These are phyloP conservation scores for Cynocephalus volans DNA, from an alignment of 2,113 vertebrate genomes.

Conservation along the genomic window DNA sequence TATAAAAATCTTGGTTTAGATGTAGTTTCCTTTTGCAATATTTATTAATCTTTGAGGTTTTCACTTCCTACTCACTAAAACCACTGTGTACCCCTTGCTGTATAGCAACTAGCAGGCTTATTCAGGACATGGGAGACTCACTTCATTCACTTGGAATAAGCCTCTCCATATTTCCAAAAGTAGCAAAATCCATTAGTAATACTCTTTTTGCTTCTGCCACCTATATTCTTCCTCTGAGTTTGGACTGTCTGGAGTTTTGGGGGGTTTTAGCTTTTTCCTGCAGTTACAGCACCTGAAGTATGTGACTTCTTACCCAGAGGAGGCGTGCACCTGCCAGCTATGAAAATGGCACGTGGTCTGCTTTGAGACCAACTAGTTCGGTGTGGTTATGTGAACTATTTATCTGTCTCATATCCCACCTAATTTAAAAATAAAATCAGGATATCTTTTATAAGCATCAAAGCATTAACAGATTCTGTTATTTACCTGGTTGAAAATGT, in stretches of 20 bases:
- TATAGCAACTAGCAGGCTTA: neutral
- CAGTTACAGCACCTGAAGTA: neutral
- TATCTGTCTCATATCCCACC: neutral
- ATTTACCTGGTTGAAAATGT: neutral
- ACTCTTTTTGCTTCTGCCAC: neutral
- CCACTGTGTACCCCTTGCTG: neutral
- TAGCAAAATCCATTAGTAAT: neutral
- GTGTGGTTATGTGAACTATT: neutral
- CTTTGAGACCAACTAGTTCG: neutral
- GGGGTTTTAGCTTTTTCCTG: neutral
- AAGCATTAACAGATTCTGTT: neutral
- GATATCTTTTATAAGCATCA: neutral
- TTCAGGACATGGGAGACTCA: neutral
- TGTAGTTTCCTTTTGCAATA: conserved; percentile 43
- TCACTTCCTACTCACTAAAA: neutral
- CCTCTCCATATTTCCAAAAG: neutral
- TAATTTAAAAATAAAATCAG: conserved; percentile 25
- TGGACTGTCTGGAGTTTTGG: neutral
- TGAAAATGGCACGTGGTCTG: neutral
- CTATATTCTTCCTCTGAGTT: neutral
- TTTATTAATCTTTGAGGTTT: neutral
- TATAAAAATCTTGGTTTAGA: neutral
- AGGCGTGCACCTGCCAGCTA: neutral
- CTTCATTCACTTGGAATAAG: neutral
- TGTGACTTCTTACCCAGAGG: neutral